Conservation (phyloP, 2,113 vertebrate genomes). For the Eublepharis macularius region DNA sequence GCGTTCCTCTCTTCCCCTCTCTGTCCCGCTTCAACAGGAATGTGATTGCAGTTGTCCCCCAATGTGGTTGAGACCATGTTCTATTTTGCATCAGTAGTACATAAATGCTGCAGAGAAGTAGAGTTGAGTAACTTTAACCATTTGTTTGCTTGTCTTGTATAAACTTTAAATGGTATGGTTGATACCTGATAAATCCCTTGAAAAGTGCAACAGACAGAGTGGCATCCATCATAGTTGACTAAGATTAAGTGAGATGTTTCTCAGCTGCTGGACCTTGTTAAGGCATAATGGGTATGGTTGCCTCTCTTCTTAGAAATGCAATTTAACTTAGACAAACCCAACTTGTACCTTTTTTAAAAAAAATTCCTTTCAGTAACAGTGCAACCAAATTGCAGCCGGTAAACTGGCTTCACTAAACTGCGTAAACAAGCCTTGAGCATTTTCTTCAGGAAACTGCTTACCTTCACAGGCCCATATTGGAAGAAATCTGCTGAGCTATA, state of each 20-base stretch:
- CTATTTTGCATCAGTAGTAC: too few species aligned
- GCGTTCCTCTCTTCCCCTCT: background rate
- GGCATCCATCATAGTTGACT: background rate
- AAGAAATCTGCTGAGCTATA: conserved; percentile 10
- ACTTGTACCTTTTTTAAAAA: background rate
- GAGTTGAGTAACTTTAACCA: background rate
- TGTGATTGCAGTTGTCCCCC: too few species aligned
- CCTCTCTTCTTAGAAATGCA: too few species aligned
- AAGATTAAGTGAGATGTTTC: background rate
- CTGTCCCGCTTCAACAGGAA: background rate
- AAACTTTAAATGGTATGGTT: background rate
- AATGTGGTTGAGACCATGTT: too few species aligned
- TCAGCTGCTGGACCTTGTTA: background rate
- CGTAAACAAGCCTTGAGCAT: background rate
- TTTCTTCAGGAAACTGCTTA: background rate
- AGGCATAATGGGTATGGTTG: background rate
- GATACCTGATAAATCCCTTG: background rate
- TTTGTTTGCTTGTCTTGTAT: background rate
- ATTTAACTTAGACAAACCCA: background rate
- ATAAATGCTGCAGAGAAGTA: background rate
- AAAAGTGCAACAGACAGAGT: background rate
- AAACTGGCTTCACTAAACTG: background rate
- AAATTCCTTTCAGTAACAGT: background rate
- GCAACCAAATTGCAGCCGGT: background rate
- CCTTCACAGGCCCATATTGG: background rate